Evolutionary conservation across 2,797 vertebrate species (phyloP).

Genomic region (Sebastes umbrosus): DNA sequence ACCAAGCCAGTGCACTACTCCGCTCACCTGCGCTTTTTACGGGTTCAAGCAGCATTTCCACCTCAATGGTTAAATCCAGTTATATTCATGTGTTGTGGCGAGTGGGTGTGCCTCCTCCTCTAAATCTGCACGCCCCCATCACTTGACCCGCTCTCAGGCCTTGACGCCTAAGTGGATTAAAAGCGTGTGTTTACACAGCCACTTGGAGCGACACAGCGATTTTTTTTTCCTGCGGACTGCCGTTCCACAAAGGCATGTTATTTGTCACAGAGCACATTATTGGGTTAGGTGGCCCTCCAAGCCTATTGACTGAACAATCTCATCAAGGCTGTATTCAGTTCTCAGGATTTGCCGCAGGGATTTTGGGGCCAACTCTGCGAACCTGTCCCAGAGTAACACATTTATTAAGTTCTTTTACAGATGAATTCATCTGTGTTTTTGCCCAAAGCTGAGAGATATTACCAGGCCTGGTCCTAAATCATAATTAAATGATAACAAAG

Average conservation of each 20-base stretch:
- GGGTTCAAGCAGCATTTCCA: neutral
- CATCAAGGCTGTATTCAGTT: constrained; percentile 55
- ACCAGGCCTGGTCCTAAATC: neutral
- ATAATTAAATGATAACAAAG: constrained; percentile 29
- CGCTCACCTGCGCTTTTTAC: neutral
- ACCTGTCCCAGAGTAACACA: neutral
- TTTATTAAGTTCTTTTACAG: neutral
- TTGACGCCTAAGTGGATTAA: constrained; percentile 62
- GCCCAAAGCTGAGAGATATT: neutral
- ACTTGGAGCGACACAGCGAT: constrained; percentile 23
- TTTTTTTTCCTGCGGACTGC: constrained; percentile 2
- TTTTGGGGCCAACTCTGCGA: neutral
- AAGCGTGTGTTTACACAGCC: constrained; percentile 60
- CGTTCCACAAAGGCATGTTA: constrained; percentile 37
- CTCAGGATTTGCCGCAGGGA: constrained; percentile 26
- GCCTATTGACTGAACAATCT: constrained; percentile 58
- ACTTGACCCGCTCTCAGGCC: constrained; percentile 51
- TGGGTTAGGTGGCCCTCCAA: constrained; percentile 55
- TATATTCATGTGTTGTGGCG: neutral
- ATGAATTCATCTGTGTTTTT: neutral
- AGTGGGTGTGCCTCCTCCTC: neutral
- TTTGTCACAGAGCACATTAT: constrained; percentile 43
- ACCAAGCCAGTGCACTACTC: neutral
- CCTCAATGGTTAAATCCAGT: neutral
- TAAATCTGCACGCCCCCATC: constrained; percentile 36